Evolutionary conservation across 2,888 invertebrate genomes (phyloP).

Genomic region (Lutraria lutraria): DNA sequence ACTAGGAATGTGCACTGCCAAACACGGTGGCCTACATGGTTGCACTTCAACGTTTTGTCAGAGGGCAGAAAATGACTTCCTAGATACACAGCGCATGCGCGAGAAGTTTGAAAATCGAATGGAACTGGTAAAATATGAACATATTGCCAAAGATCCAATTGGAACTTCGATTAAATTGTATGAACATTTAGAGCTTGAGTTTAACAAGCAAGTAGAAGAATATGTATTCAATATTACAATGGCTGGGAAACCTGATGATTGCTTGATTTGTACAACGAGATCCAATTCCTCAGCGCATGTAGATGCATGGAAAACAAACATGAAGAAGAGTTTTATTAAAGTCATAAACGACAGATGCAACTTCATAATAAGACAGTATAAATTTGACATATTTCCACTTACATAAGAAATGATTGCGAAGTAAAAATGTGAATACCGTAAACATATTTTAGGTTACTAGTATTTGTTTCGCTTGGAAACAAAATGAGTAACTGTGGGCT

Average conservation of each 20-base stretch:
- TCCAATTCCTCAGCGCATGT: slow-evolving; percentile 64
- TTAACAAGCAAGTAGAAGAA: slow-evolving; percentile 46
- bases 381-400: slow-evolving; percentile 42
- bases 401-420: background rate
- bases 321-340: slow-evolving; percentile 31
- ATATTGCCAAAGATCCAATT: slow-evolving; percentile 66
- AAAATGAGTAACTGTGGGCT: too few species aligned
- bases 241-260: slow-evolving; percentile 55
- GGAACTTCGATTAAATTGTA: slow-evolving; percentile 58
- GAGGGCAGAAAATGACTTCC: slow-evolving; percentile 59
- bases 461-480: too few species aligned
- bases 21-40: slow-evolving; percentile 17
- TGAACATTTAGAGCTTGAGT: slow-evolving; percentile 56
- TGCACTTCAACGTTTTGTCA: slow-evolving; percentile 49
- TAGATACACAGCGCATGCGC: slow-evolving; percentile 42
- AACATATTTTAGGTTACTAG: too few species aligned
- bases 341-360: slow-evolving; percentile 54
- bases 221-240: slow-evolving; percentile 65
- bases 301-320: slow-evolving; percentile 56
- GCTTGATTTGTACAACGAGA: slow-evolving; percentile 60
- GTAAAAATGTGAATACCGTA: too few species aligned
- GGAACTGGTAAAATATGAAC: slow-evolving; percentile 56
- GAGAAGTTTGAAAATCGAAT: slow-evolving; percentile 49
- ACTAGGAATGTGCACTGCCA: slow-evolving; percentile 39
- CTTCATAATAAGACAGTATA: slow-evolving; percentile 50